Base-by-base conservation (phyloP, 2,113 vertebrate genomes). In the Spheniscus mendiculus region DNA sequence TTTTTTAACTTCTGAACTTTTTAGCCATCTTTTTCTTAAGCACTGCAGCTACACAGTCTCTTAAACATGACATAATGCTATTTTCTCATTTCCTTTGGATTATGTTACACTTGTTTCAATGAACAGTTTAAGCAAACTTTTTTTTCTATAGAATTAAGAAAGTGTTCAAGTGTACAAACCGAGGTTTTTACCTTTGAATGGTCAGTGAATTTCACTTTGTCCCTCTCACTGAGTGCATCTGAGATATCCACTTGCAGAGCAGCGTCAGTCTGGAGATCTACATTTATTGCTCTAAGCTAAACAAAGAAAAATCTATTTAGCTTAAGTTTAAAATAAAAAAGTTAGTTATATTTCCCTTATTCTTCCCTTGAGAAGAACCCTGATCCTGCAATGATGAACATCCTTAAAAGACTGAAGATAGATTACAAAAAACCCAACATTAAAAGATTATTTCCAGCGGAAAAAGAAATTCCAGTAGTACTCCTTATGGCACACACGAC, bases 201-300 rank as follows among this genome's bases (percentile, higher is more conserved):
- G 66, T 99, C 99, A 16, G 99, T 99, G 96, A 99, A 99, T 98
- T 99, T 99, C 92, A 99, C 99, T 98, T 99, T 99, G 98, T 99
- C 99, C 93, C 99, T 98, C 96, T 99, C 99, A 82, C 99, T 99
- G 77, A 99, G 98, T 56, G 99, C 99, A 93, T 99, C 99, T 12
- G 99, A 99, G 98, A 99, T 99, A 98, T 99, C 99, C 76, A 99
- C 99, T 97, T 99, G 99, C 72, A 99, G 98, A 62, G 99, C 99
- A 92, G 99, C 99, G 93, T 99, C 99, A 38, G 99, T 99, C 96
- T 99, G 99, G 84, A 99, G 99, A 97, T 99, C 99, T 93, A 99
- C 99, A 87, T 99, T 99, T 94, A 99, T 99, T 45, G 99, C 99
- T 97, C 99, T 99, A 81, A 99, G 98, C 99, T 99, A 98, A 81